Evolutionary conservation across 2,888 invertebrate genomes (phyloP).

Genomic region (Eristalis intricaria): DNA sequence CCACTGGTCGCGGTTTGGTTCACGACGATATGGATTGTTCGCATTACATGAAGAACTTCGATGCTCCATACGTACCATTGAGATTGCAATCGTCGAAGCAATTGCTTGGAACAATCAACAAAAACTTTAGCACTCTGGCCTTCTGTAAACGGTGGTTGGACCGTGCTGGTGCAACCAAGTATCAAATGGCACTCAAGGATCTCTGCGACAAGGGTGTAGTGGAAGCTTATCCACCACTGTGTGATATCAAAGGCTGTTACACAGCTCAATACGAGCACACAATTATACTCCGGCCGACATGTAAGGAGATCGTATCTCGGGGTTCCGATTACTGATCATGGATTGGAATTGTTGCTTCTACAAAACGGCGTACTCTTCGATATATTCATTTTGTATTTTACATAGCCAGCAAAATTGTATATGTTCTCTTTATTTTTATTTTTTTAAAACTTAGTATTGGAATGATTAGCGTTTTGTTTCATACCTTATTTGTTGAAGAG

Average conservation of each 20-base stretch:
- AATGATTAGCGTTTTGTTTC: constrained; percentile 6
- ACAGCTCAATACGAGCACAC: constrained; percentile 99
- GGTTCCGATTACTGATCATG: constrained; percentile 91
- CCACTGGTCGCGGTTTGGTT: constrained; percentile 96
- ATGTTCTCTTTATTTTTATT: constrained; percentile 15
- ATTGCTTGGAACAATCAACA: constrained; percentile 94
- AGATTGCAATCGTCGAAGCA: constrained; percentile 96
- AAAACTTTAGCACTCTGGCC: constrained; percentile 98
- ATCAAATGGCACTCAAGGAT: constrained; percentile 99
- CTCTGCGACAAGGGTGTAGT: constrained; percentile 98
- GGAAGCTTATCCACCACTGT: constrained; percentile 99
- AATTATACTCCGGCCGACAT: constrained; percentile 96
- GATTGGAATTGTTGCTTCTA: background rate
- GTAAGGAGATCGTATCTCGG: constrained; percentile 98
- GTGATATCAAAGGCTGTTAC: constrained; percentile 98
- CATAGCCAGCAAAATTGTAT: background rate
- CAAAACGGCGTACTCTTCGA: constrained; percentile 14
- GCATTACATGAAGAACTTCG: constrained; percentile 99
- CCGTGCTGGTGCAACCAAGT: constrained; percentile 97
- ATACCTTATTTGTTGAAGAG: constrained; percentile 30
- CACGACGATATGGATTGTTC: constrained; percentile 99
- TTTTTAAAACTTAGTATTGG: constrained; percentile 14
- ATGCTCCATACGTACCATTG: constrained; percentile 94
- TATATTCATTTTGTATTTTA: constrained; percentile 18
- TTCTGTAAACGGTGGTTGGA: constrained; percentile 99